Percentiles rank a stretch among this genome's conserved stretches.
Conservation (phyloP, 2,888 invertebrate genomes). For the Archaeoteleia sp. region DNA sequence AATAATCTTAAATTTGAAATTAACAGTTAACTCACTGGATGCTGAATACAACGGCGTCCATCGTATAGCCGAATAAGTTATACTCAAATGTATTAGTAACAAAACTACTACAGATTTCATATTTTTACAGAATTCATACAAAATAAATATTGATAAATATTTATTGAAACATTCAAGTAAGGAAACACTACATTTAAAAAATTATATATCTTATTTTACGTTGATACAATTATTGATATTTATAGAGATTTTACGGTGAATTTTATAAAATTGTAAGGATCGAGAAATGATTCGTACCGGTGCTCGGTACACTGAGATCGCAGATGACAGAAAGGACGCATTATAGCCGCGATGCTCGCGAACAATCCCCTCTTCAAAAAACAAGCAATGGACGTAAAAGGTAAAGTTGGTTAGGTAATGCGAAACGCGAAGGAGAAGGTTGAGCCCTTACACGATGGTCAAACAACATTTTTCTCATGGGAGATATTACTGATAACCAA, state of each 20-base stretch:
- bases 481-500: no score
- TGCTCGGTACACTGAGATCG: conserved; percentile 75
- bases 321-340: conserved; percentile 58
- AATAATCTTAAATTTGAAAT: no score
- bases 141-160: conserved; percentile 4
- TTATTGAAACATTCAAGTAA: not conserved
- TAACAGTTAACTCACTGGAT: conserved; percentile 77
- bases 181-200: conserved; percentile 15
- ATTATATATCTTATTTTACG: no score
- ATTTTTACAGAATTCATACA: conserved; percentile 36
- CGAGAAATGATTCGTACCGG: conserved; percentile 40
- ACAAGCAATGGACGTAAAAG: conserved; percentile 63
- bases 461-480: no score
- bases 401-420: conserved; percentile 66
- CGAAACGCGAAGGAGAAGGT: conserved; percentile 55
- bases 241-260: not conserved
- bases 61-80: conserved; percentile 72
- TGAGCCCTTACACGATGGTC: conserved; percentile 54
- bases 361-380: conserved; percentile 59
- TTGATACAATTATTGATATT: not conserved
- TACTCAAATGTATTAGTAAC: conserved; percentile 77
- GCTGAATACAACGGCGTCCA: conserved; percentile 75
- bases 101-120: conserved; percentile 44
- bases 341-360: conserved; percentile 56
- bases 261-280: conserved; percentile 1